Evolutionary conservation across 2,113 vertebrate species (phyloP).

Genomic region (Cebidichthys violaceus): DNA sequence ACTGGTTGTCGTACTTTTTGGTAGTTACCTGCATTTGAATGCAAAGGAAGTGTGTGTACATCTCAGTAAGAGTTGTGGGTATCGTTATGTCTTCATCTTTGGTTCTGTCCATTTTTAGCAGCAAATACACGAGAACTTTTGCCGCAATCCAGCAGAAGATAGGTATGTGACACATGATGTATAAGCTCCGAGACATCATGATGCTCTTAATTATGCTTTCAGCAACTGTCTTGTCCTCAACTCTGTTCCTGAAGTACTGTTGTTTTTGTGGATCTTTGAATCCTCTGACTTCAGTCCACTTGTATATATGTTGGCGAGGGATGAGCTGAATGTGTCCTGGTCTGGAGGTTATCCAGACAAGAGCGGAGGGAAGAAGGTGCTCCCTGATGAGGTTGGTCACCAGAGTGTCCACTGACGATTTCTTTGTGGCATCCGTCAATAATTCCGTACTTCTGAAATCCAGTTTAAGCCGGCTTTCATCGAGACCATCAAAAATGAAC

Average conservation of each 20-base stretch:
- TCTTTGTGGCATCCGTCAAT: not conserved
- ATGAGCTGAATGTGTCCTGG: slow-evolving; percentile 36
- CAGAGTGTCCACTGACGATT: slow-evolving; percentile 43
- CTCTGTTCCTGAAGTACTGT: slow-evolving; percentile 49
- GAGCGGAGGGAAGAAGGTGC: slow-evolving; percentile 40
- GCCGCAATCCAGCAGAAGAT: slow-evolving; percentile 58
- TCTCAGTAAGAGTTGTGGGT: slow-evolving; percentile 53
- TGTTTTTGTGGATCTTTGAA: slow-evolving; percentile 56
- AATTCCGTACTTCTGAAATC: not conserved
- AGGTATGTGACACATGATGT: slow-evolving; percentile 62
- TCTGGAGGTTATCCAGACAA: slow-evolving; percentile 57
- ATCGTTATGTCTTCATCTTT: slow-evolving; percentile 9
- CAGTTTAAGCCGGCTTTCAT: slow-evolving; percentile 44
- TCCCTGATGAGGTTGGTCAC: slow-evolving; percentile 52
- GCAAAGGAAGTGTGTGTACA: slow-evolving; percentile 51
- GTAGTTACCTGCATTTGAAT: not conserved
- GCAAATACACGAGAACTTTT: slow-evolving; percentile 3
- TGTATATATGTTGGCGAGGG: rapidly evolving
- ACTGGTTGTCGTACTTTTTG: not conserved
- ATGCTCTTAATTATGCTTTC: slow-evolving; percentile 33
- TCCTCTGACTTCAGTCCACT: slow-evolving; percentile 54
- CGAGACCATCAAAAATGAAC: slow-evolving; percentile 56
- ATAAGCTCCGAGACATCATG: slow-evolving; percentile 28
- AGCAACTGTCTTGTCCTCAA: slow-evolving; percentile 25
- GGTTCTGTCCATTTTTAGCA: not conserved